Evolutionary conservation across 2,888 invertebrate species (phyloP).

Genomic region (Drosophila subquinaria): DNA sequence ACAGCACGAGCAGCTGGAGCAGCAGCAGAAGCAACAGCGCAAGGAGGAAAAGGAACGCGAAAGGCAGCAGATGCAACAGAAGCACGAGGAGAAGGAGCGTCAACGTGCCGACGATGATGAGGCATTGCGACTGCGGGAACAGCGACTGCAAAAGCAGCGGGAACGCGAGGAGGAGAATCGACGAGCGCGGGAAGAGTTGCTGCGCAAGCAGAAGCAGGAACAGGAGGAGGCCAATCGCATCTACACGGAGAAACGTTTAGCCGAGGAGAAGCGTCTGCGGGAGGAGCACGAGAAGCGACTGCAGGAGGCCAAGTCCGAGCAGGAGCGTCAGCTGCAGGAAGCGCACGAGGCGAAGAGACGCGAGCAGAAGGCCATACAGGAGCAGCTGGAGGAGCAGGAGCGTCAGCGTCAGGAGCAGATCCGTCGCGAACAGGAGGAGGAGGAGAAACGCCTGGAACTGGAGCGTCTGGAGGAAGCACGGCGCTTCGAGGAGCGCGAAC

Average conservation of each 20-base stretch:
- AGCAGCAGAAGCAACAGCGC: conserved; percentile 50
- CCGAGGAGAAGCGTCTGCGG: conserved; percentile 70
- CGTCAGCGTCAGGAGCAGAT: conserved; percentile 73
- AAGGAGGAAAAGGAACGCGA: conserved; percentile 58
- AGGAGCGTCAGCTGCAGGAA: conserved; percentile 75
- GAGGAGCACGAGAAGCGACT: conserved; percentile 77
- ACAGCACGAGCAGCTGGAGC: conserved; percentile 30
- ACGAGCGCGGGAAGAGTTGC: conserved; percentile 55
- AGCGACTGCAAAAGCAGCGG: conserved; percentile 68
- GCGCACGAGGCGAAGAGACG: conserved; percentile 77
- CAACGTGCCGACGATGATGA: conserved; percentile 66
- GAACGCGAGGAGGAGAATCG: conserved; percentile 70
- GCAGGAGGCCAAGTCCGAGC: conserved; percentile 72
- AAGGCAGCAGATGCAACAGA: conserved; percentile 63
- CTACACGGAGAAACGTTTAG: conserved; percentile 69
- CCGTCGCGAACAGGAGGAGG: conserved; percentile 78
- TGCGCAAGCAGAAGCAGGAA: conserved; percentile 64
- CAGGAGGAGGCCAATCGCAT: conserved; percentile 71
- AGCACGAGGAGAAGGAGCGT: conserved; percentile 66
- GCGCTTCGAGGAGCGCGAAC: conserved; percentile 77
- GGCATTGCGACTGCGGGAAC: conserved; percentile 61
- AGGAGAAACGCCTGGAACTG: conserved; percentile 77
- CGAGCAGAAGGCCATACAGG: conserved; percentile 73
- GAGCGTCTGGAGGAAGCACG: conserved; percentile 74
- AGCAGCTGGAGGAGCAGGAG: conserved; percentile 74